Evolutionary conservation across 2,888 invertebrate species (phyloP), one percentile per base, ranked within the genome.

Genomic region (Camptogramma bilineatum): DNA sequence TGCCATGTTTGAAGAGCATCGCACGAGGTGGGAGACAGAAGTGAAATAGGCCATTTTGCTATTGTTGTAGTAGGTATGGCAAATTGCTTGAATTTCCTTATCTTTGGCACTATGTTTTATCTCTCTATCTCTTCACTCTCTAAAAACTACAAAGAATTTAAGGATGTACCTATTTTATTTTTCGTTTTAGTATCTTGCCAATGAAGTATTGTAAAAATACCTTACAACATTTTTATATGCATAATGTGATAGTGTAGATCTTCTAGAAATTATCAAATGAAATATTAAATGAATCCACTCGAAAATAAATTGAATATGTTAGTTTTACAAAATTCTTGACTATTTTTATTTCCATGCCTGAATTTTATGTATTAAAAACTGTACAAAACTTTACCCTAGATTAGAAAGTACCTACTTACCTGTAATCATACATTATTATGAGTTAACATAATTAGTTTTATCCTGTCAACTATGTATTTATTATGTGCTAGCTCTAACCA

Each of bases 181-280:
- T 79, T 80, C 71, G 78, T 73, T 82, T 84, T 85, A 87, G 81
- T 88, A 82, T 93, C 93, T 93, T 93, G 93, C 93, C 93, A 93
- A 87, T 90, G 79, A 88, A 91, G 86, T 92, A 89, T 90, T 87
- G 75, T 82, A 79, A 46, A 83, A 82, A 39, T 16, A 77, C 83
- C 73, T 79, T 83, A 83, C 79, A 79, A 85, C 85, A 84, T 83
- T 85, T 82, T 82, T 81, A 82, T 85, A 85, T 87, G 83, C 83
- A 82, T 75, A 81, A 83, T 89, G 90, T 91, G 92, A 92, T 91
- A 91, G 87, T 75, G 81, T 88, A 91, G 90, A 91, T 91, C 89
- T 90, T 90, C 81, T 89, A 80, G 81, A 79, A 81, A 80, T 79
- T 82, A 83, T 82, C 73, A 80, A 52, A 39, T 39, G 34, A 39